These are phyloP conservation scores for Tinea semifulvella DNA, from an alignment of 2,888 invertebrate species.

Conservation along the genomic window DNA sequence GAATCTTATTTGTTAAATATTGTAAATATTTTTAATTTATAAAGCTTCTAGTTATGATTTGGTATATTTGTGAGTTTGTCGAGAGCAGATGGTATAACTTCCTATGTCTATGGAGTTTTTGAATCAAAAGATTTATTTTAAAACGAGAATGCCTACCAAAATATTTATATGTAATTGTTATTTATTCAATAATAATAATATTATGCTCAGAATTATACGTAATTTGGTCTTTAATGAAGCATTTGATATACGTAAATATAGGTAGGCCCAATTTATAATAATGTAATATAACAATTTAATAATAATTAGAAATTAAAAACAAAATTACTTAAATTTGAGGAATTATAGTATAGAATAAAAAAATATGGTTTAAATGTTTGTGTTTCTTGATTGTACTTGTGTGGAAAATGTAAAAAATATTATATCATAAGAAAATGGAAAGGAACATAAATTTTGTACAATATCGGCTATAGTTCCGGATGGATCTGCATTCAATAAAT, in stretches of 20 bases:
- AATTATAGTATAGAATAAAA: constrained; percentile 52
- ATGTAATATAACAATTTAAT: constrained; percentile 56
- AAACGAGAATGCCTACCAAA: constrained; percentile 9
- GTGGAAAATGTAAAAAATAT: constrained; percentile 60
- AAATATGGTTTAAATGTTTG: constrained; percentile 57
- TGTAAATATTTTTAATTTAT: constrained; percentile 39
- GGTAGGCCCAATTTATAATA: constrained; percentile 64
- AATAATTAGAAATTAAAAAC: constrained; percentile 43
- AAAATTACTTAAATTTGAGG: constrained; percentile 55
- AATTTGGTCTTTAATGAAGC: constrained; percentile 51
- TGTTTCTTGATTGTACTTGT: constrained; percentile 61
- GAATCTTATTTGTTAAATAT: constrained; percentile 31
- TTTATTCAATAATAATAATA: constrained; percentile 20
- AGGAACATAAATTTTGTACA: constrained; percentile 64
- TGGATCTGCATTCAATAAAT: constrained; percentile 65
- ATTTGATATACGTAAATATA: constrained; percentile 63
- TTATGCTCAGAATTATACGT: constrained; percentile 58
- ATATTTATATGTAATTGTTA: constrained; percentile 8
- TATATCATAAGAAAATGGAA: constrained; percentile 41
- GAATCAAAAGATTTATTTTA: constrained; percentile 2
- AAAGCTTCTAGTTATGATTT: constrained; percentile 24
- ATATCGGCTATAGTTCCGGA: constrained; percentile 62
- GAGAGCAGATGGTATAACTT: not conserved
- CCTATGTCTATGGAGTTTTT: not conserved
- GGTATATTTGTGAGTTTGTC: not conserved